phyloP scores from a whole-genome alignment of 2,888 invertebrate species.

The Lordiphosa andalusiaca region DNA sequence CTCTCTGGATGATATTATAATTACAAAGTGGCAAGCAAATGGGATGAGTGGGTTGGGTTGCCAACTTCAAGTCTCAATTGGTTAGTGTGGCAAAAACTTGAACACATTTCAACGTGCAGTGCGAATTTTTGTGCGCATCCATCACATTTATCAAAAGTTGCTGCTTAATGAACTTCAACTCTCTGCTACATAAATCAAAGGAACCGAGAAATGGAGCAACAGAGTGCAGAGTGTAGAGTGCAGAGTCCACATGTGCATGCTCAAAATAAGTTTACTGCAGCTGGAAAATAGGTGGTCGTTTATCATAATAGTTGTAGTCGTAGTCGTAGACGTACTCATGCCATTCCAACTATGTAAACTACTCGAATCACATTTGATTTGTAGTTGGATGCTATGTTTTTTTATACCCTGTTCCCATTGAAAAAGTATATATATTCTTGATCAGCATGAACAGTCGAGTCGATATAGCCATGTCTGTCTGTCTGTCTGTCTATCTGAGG shows the following conservation, averaged over 20 bases:
- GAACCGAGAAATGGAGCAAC: background rate
- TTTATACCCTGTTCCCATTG: too few species aligned
- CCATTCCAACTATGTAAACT: conserved; percentile 5
- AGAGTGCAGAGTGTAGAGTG: conserved; percentile 9
- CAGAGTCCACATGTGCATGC: conserved; percentile 12
- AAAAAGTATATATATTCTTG: too few species aligned
- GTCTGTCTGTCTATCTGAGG: too few species aligned
- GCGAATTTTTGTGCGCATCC: conserved; percentile 24
- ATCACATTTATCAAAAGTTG: conserved; percentile 21
- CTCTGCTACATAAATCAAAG: conserved; percentile 29
- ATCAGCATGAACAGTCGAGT: too few species aligned
- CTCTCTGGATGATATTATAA: too few species aligned
- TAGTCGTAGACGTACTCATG: conserved; percentile 1
- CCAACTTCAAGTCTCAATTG: conserved; percentile 8
- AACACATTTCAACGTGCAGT: conserved; percentile 14
- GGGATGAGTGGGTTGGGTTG: too few species aligned
- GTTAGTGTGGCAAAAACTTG: conserved; percentile 3
- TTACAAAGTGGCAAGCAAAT: conserved; percentile 18
- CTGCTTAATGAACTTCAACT: conserved; percentile 26
- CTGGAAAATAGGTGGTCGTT: conserved; percentile 17
- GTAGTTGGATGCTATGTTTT: background rate
- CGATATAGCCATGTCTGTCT: too few species aligned
- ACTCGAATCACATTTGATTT: conserved; percentile 15
- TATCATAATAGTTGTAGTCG: conserved; percentile 27
- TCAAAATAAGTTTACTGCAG: conserved; percentile 24